Base-by-base conservation (phyloP, 1,140 invertebrate species). In the Lucilia sericata region DNA sequence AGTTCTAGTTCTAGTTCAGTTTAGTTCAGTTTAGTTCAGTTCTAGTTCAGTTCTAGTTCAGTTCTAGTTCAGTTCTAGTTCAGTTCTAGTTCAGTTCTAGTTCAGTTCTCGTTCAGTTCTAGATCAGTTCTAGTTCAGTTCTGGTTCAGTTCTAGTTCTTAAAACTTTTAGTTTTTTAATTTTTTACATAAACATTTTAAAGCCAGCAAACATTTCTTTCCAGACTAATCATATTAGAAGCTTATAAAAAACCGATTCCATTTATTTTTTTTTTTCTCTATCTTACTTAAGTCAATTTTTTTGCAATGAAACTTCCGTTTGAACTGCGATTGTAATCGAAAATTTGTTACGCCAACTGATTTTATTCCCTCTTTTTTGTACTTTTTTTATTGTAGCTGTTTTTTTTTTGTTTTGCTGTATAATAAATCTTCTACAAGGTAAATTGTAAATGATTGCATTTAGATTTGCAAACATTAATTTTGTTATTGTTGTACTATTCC, bases 401-500 rank as follows among this genome's bases (percentile, higher is more conserved):
- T 60, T 60, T 60, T 60, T 60, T 60, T 60, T 60, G 0, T 17
- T 60, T 17, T n/a, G 5, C 12, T 60, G 13, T 60, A n/a, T 17
- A 60, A n/a, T 42, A 42, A 42, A 42, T 42, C 42, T 60, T 60
- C 8, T 60, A 60, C 65, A 70, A 21, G 65, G 65, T 70, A 70
- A 70, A 70, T 70, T 70, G 65, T 19, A 21, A 70, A 70, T 70
- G 65, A 70, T 70, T 70, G 65, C 65, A 70, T 70, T 70, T 70
- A 70, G 19, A 70, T 70, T 70, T 70, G 65, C 65, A 70, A 19
- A 70, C 65, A 70, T 70, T 70, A 10, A 70, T 70, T 21, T 70
- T 9, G 25, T 60, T 60, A 4, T n/a, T 60, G 13, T 30, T n/a
- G 13, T 60, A n/a, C n/a, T 60, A 17, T 60, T 60, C 13, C 14